Conservation (phyloP, 2,113 vertebrate species). For the Tenebrosternarchus preto region DNA sequence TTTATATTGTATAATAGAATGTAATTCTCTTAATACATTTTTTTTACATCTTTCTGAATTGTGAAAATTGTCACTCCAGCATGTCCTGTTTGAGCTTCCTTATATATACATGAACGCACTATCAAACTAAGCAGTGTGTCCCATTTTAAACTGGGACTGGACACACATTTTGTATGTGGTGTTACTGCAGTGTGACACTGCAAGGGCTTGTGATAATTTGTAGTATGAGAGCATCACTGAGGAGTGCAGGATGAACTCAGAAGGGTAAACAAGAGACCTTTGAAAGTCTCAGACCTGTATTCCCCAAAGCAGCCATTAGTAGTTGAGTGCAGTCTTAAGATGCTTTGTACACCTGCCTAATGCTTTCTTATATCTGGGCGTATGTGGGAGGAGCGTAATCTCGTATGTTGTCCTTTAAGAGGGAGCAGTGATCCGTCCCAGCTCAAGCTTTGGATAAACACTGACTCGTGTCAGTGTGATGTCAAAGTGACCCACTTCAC, state of each 20-base stretch:
- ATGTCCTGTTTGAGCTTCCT: no score
- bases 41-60: no score
- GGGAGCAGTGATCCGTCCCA: not conserved
- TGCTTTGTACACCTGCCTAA: slow-evolving; percentile 4
- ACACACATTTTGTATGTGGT: not conserved
- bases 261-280: slow-evolving; percentile 9
- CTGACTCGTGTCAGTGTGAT: not conserved
- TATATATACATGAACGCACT: not conserved
- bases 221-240: not conserved
- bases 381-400: slow-evolving; percentile 15
- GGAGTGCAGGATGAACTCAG: no score
- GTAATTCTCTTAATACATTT: no score
- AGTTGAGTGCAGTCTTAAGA: not conserved
- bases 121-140: not conserved
- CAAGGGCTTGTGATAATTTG: not conserved
- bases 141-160: not conserved
- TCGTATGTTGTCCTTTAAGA: not conserved
- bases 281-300: not conserved
- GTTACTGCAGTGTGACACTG: not conserved
- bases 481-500: not conserved
- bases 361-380: slow-evolving; percentile 2
- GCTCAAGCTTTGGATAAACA: not conserved
- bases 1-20: no score
- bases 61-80: no score
- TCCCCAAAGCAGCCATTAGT: slow-evolving; percentile 25